Evolutionary conservation across 2,888 invertebrate species (phyloP).

Genomic region (Tetragonisca angustula): DNA sequence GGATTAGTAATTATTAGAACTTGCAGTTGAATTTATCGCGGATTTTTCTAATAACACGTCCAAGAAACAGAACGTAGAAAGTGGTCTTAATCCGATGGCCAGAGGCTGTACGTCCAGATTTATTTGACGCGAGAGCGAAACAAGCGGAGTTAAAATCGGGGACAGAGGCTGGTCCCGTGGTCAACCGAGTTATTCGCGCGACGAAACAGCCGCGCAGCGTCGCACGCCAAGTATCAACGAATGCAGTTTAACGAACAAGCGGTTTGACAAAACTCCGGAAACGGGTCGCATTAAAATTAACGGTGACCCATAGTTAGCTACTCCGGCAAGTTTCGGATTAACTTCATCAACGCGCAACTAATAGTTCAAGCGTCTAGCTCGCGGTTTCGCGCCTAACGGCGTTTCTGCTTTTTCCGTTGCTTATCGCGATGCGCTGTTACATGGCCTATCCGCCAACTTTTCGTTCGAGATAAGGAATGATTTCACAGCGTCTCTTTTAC

Average conservation of each 20-base stretch:
- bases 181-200: conserved; percentile 9
- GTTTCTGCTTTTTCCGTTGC: background rate
- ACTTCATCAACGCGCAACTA: conserved; percentile 21
- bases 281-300: conserved; percentile 39
- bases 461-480: no score
- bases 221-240: conserved; percentile 8
- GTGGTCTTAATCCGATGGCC: background rate
- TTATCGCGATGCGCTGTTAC: no score
- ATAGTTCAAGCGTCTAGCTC: conserved; percentile 7
- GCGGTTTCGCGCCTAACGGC: background rate
- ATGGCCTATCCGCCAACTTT: no score
- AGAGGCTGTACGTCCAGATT: background rate
- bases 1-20: no score
- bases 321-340: conserved; percentile 29
- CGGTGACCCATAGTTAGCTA: conserved; percentile 25
- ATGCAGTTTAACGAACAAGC: conserved; percentile 20
- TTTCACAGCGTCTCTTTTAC: no score
- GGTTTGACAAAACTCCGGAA: conserved; percentile 29
- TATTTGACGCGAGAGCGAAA: background rate
- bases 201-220: background rate
- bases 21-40: no score
- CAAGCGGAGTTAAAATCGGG: background rate
- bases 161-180: background rate
- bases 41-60: no score
- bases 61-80: no score